Base-by-base conservation (phyloP, 2,888 invertebrate genomes). In the Drosophila neonasuta region DNA sequence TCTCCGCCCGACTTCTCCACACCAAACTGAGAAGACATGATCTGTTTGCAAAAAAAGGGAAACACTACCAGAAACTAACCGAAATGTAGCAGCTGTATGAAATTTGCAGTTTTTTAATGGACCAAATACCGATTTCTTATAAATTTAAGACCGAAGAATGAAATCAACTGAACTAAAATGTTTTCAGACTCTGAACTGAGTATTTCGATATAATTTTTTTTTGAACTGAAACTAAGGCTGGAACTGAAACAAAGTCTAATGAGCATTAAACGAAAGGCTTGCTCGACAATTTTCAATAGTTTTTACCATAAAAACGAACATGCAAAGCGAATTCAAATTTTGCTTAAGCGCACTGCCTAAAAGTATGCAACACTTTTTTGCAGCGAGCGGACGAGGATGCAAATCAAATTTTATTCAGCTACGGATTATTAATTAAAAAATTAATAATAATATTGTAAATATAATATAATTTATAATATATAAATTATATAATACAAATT, bases 151-250 rank as follows among this genome's bases (percentile, higher is more conserved):
- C 39, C 45, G 60, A 76, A 68, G 60, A 57, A 45, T 61, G 63
- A 63, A 76, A 68, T 61, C 46, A 58, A 58, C 61, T 68, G 44
- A 50, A 68, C 48, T 72, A 50, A 54, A 68, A 59, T 68, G 42
- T 41, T 51, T 49, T 54, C 6, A 7, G 36, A 34, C 15, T 54
- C 15, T 45, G 8, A 44, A 17, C 41, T 45, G 13, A 39, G 20
- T 39, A 41, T 41, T 41, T 41, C 13, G 13, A 41, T 17, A 36
- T 51, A 1, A 13, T 45, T n/a, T 45, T 3, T 42, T 44, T 9
- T 32, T 0, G n/a, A n/a, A 9, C 32, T 17, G 15, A 3, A 5
- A 24, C 1, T 36, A 54, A 39, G 5, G 5, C 32, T 17, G 15
- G 2, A 5, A 24, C 1, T 36, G 50, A 39, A 9, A 13, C 62